phyloP scores from a whole-genome alignment of 2,113 vertebrate genomes.

The Pitta sordida region DNA sequence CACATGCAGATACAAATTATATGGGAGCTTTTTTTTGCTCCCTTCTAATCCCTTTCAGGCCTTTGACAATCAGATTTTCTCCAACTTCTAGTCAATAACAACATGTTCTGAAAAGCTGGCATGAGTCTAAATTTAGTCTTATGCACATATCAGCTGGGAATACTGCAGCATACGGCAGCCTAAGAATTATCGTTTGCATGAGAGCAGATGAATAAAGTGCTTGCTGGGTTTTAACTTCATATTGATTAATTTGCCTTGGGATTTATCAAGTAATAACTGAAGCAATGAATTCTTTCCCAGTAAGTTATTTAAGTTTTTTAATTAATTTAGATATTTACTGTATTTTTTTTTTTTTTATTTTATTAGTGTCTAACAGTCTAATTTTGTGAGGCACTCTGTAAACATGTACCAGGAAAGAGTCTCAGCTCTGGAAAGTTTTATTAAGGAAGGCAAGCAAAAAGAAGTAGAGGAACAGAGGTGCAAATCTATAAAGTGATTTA shows the following conservation, averaged over 20 bases:
- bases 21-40: neutral
- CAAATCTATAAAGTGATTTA: neutral
- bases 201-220: constrained; percentile 5
- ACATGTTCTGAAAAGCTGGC: neutral
- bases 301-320: constrained; percentile 33
- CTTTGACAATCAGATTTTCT: neutral
- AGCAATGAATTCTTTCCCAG: constrained; percentile 10
- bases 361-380: constrained; percentile 35
- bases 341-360: too few relatives aligned
- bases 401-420: neutral
- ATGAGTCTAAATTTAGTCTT: neutral
- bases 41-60: neutral
- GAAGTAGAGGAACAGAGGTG: neutral
- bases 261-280: constrained; percentile 50
- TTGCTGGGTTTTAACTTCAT: neutral
- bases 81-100: neutral
- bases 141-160: neutral
- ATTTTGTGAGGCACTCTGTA: constrained; percentile 9
- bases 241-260: constrained; percentile 51
- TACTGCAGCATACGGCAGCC: neutral
- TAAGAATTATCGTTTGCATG: constrained; percentile 5
- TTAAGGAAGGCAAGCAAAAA: neutral
- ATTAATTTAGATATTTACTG: constrained; percentile 29
- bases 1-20: neutral
- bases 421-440: neutral